phyloP scores from a whole-genome alignment of 2,113 vertebrate species.

The Chamaetylas fuelleborni region DNA sequence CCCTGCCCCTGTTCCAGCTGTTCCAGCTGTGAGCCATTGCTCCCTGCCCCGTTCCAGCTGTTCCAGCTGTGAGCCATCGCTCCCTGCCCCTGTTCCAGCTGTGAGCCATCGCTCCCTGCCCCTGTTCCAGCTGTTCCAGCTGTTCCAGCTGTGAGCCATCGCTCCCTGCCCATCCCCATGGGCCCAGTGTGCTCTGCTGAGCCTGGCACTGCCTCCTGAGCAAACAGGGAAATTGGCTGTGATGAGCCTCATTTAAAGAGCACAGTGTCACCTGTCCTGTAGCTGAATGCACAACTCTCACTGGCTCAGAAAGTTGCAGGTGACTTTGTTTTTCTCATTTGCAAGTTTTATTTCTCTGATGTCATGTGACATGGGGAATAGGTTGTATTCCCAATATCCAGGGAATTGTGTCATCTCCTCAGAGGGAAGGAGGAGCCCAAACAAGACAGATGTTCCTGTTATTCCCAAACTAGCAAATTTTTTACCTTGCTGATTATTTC shows the following conservation, averaged over 20 bases:
- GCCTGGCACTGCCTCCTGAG: background rate
- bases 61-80: too few relatives aligned
- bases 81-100: background rate
- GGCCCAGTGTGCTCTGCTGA: background rate
- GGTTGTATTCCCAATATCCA: background rate
- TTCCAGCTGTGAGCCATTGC: too few relatives aligned
- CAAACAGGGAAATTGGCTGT: background rate
- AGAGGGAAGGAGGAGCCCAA: background rate
- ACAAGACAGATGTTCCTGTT: background rate
- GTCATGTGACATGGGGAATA: background rate
- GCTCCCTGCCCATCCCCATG: background rate
- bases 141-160: background rate
- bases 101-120: too few relatives aligned
- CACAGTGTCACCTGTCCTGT: fast-evolving
- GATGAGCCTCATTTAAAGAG: background rate
- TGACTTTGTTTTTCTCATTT: background rate
- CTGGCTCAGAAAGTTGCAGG: background rate
- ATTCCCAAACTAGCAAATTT: background rate
- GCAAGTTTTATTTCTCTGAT: background rate
- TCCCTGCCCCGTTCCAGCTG: background rate
- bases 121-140: background rate
- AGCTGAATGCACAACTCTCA: background rate
- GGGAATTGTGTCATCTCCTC: background rate
- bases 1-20: background rate
- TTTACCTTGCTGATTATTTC: background rate